phyloP scores from a whole-genome alignment of 2,888 invertebrate genomes.

The Chrysolina haemoptera region DNA sequence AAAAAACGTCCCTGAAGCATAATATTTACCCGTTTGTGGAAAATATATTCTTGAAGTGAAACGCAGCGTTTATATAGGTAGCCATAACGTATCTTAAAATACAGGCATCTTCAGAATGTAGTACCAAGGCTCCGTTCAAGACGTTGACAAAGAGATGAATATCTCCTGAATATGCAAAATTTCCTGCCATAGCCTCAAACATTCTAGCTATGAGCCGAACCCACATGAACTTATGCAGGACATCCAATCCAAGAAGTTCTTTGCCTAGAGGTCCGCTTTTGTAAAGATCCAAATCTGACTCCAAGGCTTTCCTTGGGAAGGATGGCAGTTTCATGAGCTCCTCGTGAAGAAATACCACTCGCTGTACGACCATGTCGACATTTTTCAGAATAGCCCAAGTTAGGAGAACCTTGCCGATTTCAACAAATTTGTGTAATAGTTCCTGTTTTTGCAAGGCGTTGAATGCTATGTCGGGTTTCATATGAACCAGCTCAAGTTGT shows the following conservation, averaged over 20 bases:
- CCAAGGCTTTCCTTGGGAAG: slow-evolving; percentile 97
- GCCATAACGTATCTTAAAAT: slow-evolving; percentile 96
- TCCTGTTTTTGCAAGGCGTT: slow-evolving; percentile 92
- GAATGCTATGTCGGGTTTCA: slow-evolving; percentile 94
- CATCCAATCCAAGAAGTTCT: slow-evolving; percentile 84
- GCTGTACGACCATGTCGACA: slow-evolving; percentile 95
- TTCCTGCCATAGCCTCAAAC: slow-evolving; percentile 98
- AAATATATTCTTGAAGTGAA: slow-evolving; percentile 99
- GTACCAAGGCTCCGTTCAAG: slow-evolving; percentile 94
- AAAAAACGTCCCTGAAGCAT: too few species aligned
- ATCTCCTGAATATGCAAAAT: slow-evolving; percentile 96
- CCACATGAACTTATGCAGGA: slow-evolving; percentile 99
- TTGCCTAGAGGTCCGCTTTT: slow-evolving; percentile 89
- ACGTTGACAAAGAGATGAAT: slow-evolving; percentile 98
- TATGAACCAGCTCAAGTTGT: slow-evolving; percentile 92
- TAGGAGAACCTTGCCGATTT: slow-evolving; percentile 94
- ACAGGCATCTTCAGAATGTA: slow-evolving; percentile 97
- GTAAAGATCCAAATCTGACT: slow-evolving; percentile 95
- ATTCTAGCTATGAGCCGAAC: slow-evolving; percentile 94
- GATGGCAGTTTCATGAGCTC: slow-evolving; percentile 98
- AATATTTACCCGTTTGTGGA: slow-evolving; percentile 89
- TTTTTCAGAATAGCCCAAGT: slow-evolving; percentile 95
- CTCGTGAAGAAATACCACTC: slow-evolving; percentile 98
- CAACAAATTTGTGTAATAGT: slow-evolving; percentile 93
- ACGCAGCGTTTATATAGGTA: slow-evolving; percentile 97